Conservation (phyloP, 2,113 vertebrate species). For the Cyrtonyx montezumae region DNA sequence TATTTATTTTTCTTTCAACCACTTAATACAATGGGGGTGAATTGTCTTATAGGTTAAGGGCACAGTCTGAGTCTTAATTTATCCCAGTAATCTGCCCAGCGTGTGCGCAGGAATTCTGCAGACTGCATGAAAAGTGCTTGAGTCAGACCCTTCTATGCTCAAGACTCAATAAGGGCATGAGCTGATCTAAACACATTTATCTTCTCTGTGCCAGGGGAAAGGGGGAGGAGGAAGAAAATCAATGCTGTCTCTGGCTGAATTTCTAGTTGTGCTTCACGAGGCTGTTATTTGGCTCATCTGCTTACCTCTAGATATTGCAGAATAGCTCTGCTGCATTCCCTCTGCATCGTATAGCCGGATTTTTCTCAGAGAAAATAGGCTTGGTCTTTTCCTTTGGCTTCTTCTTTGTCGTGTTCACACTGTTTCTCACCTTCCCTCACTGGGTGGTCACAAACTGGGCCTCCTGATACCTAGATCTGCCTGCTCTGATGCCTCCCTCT, state of each 20-base stretch:
- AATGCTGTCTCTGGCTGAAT: conserved; percentile 3
- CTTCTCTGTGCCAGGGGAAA: neutral
- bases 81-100: conserved; percentile 3
- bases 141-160: conserved; percentile 48
- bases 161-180: conserved; percentile 23
- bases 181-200: conserved; percentile 39
- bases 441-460: neutral
- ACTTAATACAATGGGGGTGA: neutral
- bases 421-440: accelerated
- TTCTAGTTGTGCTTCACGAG: conserved; percentile 28
- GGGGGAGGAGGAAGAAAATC: neutral
- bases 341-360: neutral
- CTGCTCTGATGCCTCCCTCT: neutral
- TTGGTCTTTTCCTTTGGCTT: neutral
- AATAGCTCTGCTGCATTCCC: neutral
- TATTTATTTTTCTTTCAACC: neutral
- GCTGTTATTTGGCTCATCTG: conserved; percentile 9
- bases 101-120: neutral
- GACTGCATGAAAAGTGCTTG: conserved; percentile 16
- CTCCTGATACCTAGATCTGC: neutral
- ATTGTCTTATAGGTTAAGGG: neutral
- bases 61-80: conserved; percentile 31
- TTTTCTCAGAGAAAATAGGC: neutral
- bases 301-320: neutral
- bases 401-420: neutral